Conservation (phyloP, 2,113 vertebrate genomes). For the Gymnogyps californianus region DNA sequence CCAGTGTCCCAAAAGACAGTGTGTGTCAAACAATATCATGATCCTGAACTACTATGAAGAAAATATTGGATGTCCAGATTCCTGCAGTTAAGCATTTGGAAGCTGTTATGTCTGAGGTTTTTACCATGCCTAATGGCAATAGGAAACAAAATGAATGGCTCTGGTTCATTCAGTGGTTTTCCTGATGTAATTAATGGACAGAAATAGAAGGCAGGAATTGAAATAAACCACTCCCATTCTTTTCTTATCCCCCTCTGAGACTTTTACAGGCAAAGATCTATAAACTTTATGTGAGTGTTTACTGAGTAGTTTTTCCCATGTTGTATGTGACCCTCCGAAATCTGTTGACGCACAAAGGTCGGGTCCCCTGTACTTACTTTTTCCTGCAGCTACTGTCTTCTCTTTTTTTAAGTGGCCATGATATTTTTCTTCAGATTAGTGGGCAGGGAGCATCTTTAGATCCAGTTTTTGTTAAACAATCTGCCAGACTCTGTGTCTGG, state of each 20-base stretch:
- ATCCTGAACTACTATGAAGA: not conserved
- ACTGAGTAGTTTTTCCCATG: conserved; percentile 31
- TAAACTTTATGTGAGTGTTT: conserved; percentile 19
- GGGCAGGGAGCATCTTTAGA: not conserved
- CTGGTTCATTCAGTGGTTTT: conserved; percentile 26
- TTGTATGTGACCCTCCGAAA: not conserved
- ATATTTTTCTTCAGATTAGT: not conserved
- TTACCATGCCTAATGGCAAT: conserved; percentile 2
- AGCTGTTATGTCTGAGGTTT: not conserved
- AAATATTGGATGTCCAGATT: not conserved
- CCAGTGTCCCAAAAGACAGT: not conserved
- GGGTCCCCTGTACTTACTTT: not conserved
- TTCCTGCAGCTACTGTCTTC: not conserved
- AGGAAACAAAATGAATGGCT: conserved; percentile 44
- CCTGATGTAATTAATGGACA: conserved; percentile 42
- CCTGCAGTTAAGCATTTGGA: not conserved
- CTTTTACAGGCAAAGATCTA: not conserved
- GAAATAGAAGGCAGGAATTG: conserved; percentile 56
- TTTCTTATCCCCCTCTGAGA: conserved; percentile 22
- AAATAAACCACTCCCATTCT: conserved; percentile 46
- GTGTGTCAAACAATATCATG: not conserved
- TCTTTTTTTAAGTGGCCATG: not conserved
- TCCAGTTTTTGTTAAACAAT: not conserved
- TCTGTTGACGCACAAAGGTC: not conserved
- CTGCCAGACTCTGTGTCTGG: not conserved